Conservation (phyloP, 1,140 invertebrate genomes). For the Drosophila albomicans region DNA sequence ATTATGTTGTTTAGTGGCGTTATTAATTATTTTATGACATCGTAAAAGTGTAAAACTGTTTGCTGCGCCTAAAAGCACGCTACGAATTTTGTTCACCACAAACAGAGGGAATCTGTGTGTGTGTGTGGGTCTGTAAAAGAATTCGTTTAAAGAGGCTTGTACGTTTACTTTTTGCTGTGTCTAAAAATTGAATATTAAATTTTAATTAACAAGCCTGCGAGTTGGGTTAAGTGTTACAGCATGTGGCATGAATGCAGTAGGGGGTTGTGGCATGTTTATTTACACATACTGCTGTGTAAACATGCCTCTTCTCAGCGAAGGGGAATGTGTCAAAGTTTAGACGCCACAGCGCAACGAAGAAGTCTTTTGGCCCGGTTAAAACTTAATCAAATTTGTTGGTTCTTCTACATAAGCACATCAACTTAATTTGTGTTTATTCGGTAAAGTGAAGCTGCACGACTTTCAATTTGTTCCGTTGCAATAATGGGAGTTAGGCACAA, state of each 20-base stretch:
- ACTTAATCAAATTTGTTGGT: constrained; percentile 36
- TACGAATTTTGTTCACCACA: constrained; percentile 62
- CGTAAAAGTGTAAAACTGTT: constrained; percentile 81
- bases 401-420: constrained; percentile 24
- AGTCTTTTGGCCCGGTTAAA: constrained; percentile 5
- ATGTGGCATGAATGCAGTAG: constrained; percentile 15
- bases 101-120: constrained; percentile 20
- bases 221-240: constrained; percentile 46
- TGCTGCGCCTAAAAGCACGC: constrained; percentile 72
- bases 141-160: constrained; percentile 33
- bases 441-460: neutral
- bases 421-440: constrained; percentile 24
- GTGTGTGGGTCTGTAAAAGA: constrained; percentile 3
- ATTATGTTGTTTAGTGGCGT: constrained; percentile 83
- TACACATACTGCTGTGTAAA: constrained; percentile 48
- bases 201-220: constrained; percentile 66
- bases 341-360: neutral
- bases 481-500: neutral
- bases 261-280: constrained; percentile 36
- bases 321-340: constrained; percentile 14
- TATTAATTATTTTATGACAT: constrained; percentile 84
- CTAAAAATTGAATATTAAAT: constrained; percentile 77
- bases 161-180: constrained; percentile 21
- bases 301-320: constrained; percentile 7
- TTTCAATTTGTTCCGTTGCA: constrained; percentile 27